Percentiles rank a stretch among this genome's conserved stretches.
Conservation (phyloP, 2,888 invertebrate species). For the Tenthredo livida region DNA sequence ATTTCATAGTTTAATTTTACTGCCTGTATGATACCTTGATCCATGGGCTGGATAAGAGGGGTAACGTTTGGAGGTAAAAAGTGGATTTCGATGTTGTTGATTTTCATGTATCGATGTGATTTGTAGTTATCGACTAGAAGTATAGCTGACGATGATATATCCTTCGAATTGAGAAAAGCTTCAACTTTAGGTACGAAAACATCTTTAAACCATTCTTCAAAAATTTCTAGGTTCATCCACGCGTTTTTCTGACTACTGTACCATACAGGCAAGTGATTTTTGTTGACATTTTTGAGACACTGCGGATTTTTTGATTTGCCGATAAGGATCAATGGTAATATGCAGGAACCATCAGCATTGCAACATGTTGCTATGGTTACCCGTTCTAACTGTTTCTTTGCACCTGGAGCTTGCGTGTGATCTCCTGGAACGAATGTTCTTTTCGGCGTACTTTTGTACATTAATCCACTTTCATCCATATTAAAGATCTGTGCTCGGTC, state of each 20-base stretch:
- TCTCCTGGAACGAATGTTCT: slow-evolving; percentile 54
- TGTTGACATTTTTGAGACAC: slow-evolving; percentile 59
- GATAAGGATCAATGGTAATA: slow-evolving; percentile 59
- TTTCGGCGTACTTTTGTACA: slow-evolving; percentile 60
- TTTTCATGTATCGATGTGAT: slow-evolving; percentile 55
- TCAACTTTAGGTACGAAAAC: slow-evolving; percentile 54
- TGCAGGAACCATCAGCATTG: slow-evolving; percentile 60
- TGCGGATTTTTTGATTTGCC: slow-evolving; percentile 60
- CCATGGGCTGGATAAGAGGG: slow-evolving; percentile 55
- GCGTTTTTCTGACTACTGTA: slow-evolving; percentile 60
- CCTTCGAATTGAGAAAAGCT: slow-evolving; percentile 56
- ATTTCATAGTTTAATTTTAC: slow-evolving; percentile 55
- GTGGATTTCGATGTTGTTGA: slow-evolving; percentile 58
- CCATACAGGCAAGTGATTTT: slow-evolving; percentile 58
- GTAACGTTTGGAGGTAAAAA: slow-evolving; percentile 67
- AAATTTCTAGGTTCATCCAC: slow-evolving; percentile 60
- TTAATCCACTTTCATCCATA: slow-evolving; percentile 62
- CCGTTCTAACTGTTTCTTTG: slow-evolving; percentile 59
- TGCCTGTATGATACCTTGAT: slow-evolving; percentile 56
- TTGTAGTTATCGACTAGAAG: slow-evolving; percentile 65
- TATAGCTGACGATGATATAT: slow-evolving; percentile 59
- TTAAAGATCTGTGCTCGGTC: slow-evolving; percentile 59
- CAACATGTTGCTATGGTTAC: slow-evolving; percentile 59
- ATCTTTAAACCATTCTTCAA: slow-evolving; percentile 57
- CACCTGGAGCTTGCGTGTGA: slow-evolving; percentile 58